Evolutionary conservation across 2,888 invertebrate genomes (phyloP).

Genomic region (Asteroscopus sphinx): DNA sequence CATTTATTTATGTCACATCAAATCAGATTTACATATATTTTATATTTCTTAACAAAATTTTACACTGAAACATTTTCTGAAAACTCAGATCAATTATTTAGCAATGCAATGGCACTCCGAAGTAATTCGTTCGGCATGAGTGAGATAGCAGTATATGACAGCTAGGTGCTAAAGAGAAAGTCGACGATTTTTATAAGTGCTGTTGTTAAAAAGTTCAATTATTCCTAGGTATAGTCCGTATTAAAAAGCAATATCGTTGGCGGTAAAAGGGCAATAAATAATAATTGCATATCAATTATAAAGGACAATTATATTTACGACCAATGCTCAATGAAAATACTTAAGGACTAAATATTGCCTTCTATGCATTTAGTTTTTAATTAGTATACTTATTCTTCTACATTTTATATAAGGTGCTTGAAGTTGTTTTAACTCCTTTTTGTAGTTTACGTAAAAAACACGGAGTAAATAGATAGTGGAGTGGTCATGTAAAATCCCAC

Average conservation of each 20-base stretch:
- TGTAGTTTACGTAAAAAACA: neutral
- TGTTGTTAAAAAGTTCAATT: too few relatives aligned
- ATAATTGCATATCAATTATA: slow-evolving; percentile 18
- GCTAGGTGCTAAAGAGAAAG: too few relatives aligned
- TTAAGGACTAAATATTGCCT: slow-evolving; percentile 49
- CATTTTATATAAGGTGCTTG: slow-evolving; percentile 9
- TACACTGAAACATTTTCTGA: too few relatives aligned
- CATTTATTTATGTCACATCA: too few relatives aligned
- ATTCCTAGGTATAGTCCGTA: too few relatives aligned
- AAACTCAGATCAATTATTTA: too few relatives aligned
- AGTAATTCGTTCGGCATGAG: too few relatives aligned
- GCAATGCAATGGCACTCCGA: too few relatives aligned
- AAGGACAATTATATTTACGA: slow-evolving; percentile 10
- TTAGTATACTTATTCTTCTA: slow-evolving; percentile 23
- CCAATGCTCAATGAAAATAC: slow-evolving; percentile 33
- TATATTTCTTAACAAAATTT: too few relatives aligned
- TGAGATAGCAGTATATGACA: too few relatives aligned
- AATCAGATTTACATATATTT: too few relatives aligned
- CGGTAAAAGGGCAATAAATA: slow-evolving; percentile 8
- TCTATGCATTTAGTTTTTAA: slow-evolving; percentile 57
- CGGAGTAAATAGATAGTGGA: neutral
- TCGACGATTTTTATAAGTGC: too few relatives aligned
- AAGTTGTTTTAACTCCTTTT: slow-evolving; percentile 2
- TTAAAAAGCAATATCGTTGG: neutral
- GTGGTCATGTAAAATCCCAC: neutral